A percentile compares a stretch with the other conserved stretches of the same genome.
phyloP scores from a whole-genome alignment of 2,888 invertebrate species.

The Polylopha cassiicola region DNA sequence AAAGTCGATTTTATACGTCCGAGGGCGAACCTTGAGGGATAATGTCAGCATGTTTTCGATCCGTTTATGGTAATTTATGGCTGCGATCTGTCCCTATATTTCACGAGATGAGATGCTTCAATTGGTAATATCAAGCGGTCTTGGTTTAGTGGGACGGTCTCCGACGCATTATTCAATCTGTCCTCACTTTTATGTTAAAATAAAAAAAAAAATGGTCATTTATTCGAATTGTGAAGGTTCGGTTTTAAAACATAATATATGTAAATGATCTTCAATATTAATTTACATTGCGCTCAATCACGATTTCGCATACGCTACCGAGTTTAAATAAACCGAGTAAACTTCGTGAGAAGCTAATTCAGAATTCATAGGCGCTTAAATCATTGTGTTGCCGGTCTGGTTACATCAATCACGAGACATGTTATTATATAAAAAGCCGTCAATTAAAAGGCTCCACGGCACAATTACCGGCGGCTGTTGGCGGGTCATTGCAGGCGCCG shows the following conservation, averaged over 20 bases:
- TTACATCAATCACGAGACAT: slow-evolving; percentile 25
- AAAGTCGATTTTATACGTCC: slow-evolving; percentile 30
- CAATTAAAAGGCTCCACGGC: slow-evolving; percentile 58
- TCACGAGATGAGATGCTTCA: slow-evolving; percentile 21
- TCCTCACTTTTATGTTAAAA: too few relatives aligned
- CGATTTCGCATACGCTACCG: too few relatives aligned
- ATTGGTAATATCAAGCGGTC: too few relatives aligned
- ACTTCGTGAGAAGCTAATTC: too few relatives aligned
- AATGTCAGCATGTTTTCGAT: slow-evolving; percentile 32
- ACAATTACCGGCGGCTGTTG: slow-evolving; percentile 49
- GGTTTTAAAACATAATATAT: too few relatives aligned
- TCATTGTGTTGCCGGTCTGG: slow-evolving; percentile 26
- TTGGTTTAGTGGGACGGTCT: too few relatives aligned
- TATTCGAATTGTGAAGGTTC: too few relatives aligned
- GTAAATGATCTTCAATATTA: too few relatives aligned
- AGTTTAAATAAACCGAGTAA: too few relatives aligned
- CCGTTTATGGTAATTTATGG: slow-evolving; percentile 39
- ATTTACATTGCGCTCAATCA: too few relatives aligned
- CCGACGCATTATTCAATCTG: too few relatives aligned
- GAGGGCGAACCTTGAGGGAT: slow-evolving; percentile 29
- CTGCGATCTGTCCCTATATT: slow-evolving; percentile 26
- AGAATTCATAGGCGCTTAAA: slow-evolving; percentile 2
- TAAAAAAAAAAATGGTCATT: too few relatives aligned
- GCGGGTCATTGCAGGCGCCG: slow-evolving; percentile 42
- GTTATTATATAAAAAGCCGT: slow-evolving; percentile 58